phyloP scores from a whole-genome alignment of 2,797 vertebrate species.

The Galagoides demidoff region DNA sequence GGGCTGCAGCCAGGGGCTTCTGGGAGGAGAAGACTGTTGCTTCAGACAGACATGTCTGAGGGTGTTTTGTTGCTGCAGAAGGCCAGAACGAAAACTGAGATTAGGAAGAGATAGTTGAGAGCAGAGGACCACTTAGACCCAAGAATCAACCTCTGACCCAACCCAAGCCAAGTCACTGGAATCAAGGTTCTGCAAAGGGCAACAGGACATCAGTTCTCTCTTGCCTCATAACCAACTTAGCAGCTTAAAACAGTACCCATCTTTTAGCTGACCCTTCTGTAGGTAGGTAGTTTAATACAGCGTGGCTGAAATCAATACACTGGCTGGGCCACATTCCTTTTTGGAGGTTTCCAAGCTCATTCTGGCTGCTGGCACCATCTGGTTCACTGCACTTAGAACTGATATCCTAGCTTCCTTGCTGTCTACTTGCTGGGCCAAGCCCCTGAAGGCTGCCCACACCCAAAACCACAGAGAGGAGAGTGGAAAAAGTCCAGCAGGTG shows the following conservation, averaged over 20 bases:
- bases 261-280: background rate
- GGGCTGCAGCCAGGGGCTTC: background rate
- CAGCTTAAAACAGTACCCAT: background rate
- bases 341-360: background rate
- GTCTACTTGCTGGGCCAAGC: background rate
- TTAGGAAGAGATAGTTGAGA: background rate
- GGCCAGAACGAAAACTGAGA: background rate
- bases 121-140: background rate
- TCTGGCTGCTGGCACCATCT: background rate
- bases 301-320: background rate
- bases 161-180: background rate
- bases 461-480: background rate
- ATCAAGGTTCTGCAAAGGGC: background rate
- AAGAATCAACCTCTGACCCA: background rate
- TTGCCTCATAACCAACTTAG: background rate
- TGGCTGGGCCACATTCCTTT: rapidly evolving
- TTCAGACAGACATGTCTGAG: background rate
- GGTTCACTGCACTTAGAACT: background rate
- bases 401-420: background rate
- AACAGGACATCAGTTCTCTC: background rate
- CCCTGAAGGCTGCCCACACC: background rate
- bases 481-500: background rate
- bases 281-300: too few relatives aligned
- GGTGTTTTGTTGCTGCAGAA: background rate
- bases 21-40: background rate